These are phyloP conservation scores for Rhabdornis inornatus DNA, from an alignment of 2,113 vertebrate genomes.

Conservation along the genomic window DNA sequence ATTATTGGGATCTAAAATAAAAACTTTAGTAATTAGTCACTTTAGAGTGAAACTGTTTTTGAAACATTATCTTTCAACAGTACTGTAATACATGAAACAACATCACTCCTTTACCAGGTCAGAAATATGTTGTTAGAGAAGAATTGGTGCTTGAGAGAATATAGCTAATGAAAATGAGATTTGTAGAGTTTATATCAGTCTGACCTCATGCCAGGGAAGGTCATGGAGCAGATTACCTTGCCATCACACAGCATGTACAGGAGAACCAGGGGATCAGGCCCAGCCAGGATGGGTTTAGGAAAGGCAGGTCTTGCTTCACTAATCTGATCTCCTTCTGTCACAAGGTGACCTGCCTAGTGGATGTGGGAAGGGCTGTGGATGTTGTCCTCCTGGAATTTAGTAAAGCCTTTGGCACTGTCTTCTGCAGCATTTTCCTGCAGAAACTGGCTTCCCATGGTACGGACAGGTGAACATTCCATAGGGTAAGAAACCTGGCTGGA, in stretches of 20 bases:
- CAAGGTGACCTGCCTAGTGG: rapidly evolving
- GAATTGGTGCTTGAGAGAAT: neutral
- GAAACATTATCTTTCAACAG: neutral
- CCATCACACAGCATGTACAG: rapidly evolving
- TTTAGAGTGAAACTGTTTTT: neutral
- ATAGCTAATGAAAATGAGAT: neutral
- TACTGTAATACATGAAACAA: neutral
- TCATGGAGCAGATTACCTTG: neutral
- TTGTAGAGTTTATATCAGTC: neutral
- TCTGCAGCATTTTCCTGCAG: neutral
- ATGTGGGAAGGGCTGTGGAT: neutral
- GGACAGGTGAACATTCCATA: neutral
- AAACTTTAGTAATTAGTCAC: neutral
- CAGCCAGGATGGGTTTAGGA: neutral
- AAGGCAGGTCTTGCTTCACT: neutral
- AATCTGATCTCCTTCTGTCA: neutral
- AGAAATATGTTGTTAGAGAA: neutral
- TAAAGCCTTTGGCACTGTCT: neutral
- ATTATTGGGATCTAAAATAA: neutral
- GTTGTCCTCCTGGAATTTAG: neutral
- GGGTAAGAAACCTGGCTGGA: neutral
- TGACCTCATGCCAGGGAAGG: neutral
- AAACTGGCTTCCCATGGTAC: neutral
- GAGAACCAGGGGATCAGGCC: neutral
- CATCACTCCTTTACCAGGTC: neutral